phyloP scores from a whole-genome alignment of 2,888 invertebrate species.

The Caenorhabditis japonica region DNA sequence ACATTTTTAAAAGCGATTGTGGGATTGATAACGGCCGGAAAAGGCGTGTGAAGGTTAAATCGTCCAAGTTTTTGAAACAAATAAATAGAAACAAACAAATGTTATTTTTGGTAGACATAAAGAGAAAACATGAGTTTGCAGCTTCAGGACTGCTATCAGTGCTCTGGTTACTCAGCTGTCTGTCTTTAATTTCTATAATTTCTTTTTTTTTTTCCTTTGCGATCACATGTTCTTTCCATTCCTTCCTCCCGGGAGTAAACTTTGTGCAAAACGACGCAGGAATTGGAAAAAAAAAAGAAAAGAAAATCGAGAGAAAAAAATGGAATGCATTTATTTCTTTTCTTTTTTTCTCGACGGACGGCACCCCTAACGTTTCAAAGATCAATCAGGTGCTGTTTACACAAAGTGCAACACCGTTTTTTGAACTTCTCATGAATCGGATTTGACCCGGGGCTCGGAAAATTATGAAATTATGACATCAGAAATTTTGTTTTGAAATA shows the following conservation, averaged over 20 bases:
- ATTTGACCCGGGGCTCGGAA: conserved; percentile 1
- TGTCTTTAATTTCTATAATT: not conserved
- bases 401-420: conserved; percentile 47
- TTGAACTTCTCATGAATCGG: conserved; percentile 24
- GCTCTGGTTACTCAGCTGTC: not conserved
- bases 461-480: conserved; percentile 2
- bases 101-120: too few relatives aligned
- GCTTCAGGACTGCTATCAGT: not conserved
- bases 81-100: not conserved
- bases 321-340: not conserved
- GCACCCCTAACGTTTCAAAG: conserved; percentile 25
- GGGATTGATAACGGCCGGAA: conserved; percentile 25
- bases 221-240: conserved; percentile 37
- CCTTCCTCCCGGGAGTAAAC: conserved; percentile 25
- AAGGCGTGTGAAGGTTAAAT: conserved; percentile 21
- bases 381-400: conserved; percentile 43
- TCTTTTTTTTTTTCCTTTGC: not conserved
- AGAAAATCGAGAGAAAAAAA: not conserved
- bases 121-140: too few relatives aligned
- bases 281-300: conserved; percentile 2
- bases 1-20: conserved; percentile 21
- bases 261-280: conserved; percentile 3
- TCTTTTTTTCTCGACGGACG: conserved; percentile 24
- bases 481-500: conserved; percentile 1
- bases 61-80: conserved; percentile 2